Base-by-base conservation (phyloP, 2,888 invertebrate species). In the Melanostoma scalare region DNA sequence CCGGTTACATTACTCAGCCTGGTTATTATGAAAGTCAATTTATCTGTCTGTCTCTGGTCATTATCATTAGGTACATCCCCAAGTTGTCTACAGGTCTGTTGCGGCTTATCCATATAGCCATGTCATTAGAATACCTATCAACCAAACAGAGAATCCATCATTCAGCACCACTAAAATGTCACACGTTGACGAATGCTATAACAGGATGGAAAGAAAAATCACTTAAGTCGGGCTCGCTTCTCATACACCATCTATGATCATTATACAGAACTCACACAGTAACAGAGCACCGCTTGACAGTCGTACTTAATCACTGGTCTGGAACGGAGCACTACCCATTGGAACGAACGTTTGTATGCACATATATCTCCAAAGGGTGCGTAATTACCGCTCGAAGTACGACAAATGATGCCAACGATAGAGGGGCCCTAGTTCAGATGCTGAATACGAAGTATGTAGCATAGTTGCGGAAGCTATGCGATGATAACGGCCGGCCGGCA, bases 381-480 rank as follows among this genome's bases (percentile, higher is more conserved):
- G 84, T 84, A 84, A 84, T 84, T 84, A 84, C 84, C 74, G 84
- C 78, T 84, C 84, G 84, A 84, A 84, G 78, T 58, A 79, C 78
- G 84, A 84, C 84, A 84, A 84, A 84, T 84, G 84, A 84, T 79
- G 84, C 79, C 78, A 20, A 20, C 20, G 20, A 20, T 20, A 82
- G 78, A 79, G 78, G 84, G 71, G 78, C 74, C 78, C 78, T 84
- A 84, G 79, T 84, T 84, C 78, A 78, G 71, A 79, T 74, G 75
- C 84, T 78, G 79, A 84, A 74, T 58, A 79, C 78, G 84, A 84
- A 78, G 79, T 79, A 78, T 84, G 84, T 79, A 75, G 84, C 79
- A 74, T 40, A 76, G 67, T 76, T 76, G 72, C 77, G 77, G 61
- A 63, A 67, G 76, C 48, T 48, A 38, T 61, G 46, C 61, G 35